Base-by-base conservation (phyloP, 2,797 vertebrate genomes). In the Sebastes hubbsi region DNA sequence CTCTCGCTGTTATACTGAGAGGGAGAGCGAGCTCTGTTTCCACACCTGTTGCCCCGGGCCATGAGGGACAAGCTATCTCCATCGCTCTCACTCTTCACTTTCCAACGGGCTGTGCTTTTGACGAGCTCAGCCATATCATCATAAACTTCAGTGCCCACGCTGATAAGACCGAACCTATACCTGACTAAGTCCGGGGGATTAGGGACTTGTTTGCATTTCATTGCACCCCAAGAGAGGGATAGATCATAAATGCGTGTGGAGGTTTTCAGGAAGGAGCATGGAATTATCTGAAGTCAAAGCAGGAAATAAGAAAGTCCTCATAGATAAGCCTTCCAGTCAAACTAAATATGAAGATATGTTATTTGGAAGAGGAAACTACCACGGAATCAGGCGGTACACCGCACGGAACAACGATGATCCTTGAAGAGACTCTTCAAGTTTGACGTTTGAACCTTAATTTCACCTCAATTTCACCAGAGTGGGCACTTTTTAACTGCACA, bases 31-130 rank as follows among this genome's bases (percentile, higher is more conserved):
- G 88, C 88, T 89, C 85, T 29, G 89, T 88, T 92, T 91, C 90
- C 86, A 90, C 95, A 96, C 94, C 95, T 96, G 95, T 96, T 91
- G 89, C 84, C 72, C 75, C 20, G 88, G 85, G 78, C 87, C 87
- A 73, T 63, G 16, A 83, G 88, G 86, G 91, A 91, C 80, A 58
- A 61, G 77, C 91, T 89, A 88, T 88, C 89, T 78, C 77, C 87
- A 84, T 77, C 62, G 49, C 83, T 72, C 85, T 87, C 88, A 65
- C 81, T 87, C 82, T 64, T 75, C 68, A 59, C 85, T 88, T 80
- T 87, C 74, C 80, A 77, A 60, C 8, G 68, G 78, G 70, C 71
- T 12, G 76, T 55, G 78, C 72, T 67, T 74, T 80, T 56, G 83
- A 75, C 86, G 46, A 88, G 81, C 77, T 82, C 80, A 42, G 83